phyloP scores from a whole-genome alignment of 2,888 invertebrate species.

The Muscina levida region DNA sequence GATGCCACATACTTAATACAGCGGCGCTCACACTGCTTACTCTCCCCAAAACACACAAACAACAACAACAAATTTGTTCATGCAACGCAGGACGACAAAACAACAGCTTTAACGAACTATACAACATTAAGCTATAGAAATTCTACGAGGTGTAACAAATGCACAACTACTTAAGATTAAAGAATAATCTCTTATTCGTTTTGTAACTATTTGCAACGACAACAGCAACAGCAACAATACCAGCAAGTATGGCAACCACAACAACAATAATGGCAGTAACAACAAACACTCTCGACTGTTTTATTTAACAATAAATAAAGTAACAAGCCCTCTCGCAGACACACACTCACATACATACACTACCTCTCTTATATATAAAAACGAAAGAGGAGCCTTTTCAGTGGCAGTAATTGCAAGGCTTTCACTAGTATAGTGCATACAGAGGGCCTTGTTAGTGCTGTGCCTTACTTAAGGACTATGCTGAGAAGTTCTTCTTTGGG shows the following conservation, averaged over 20 bases:
- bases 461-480: too few relatives aligned
- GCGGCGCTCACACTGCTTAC: background rate
- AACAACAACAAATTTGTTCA: conserved; percentile 25
- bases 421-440: too few relatives aligned
- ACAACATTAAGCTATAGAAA: background rate
- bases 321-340: conserved; percentile 5
- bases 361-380: conserved; percentile 9
- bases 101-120: background rate
- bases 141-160: conserved; percentile 53
- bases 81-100: conserved; percentile 6
- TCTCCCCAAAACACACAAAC: background rate
- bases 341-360: conserved; percentile 14
- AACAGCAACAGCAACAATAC: background rate
- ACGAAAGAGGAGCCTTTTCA: conserved; percentile 45
- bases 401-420: too few relatives aligned
- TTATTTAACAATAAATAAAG: conserved; percentile 40
- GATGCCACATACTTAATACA: conserved; percentile 9
- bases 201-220: background rate
- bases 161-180: conserved; percentile 56
- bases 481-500: too few relatives aligned
- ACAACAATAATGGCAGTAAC: background rate
- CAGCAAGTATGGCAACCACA: background rate
- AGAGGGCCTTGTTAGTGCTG: too few relatives aligned
- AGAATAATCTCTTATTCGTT: conserved; percentile 45
- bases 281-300: conserved; percentile 20